Evolutionary conservation across 1,140 invertebrate species (phyloP), one percentile per base, ranked within the genome.

Genomic region (Papilio glaucus): DNA sequence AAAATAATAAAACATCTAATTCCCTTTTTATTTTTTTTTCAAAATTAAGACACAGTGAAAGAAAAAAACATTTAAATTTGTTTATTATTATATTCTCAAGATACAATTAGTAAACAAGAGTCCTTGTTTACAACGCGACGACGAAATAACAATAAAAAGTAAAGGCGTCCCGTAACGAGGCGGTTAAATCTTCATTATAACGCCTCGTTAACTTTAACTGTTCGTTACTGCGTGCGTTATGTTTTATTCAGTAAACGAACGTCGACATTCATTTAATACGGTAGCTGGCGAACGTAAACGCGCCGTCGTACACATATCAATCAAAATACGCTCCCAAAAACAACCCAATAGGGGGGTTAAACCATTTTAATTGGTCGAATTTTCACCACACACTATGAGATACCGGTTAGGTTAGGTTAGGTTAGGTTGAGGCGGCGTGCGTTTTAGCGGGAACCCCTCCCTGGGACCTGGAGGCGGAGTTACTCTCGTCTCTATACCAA

Each of bases 101-200:
- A 21, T 21, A 53, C 18, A 53, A 53, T 21, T 21, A n/a, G 42
- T 49, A 49, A 49, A 53, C 49, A 21, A 12, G 18, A 18, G 10
- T n/a, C n/a, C n/a, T n/a, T n/a, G n/a, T n/a, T n/a, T n/a, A n/a
- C 49, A 21, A 12, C 10, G 18, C 13, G 10, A 41, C 0, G 8
- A 2, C 9, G 49, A 10, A 21, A 53, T 53, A 53, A 53, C 49
- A 53, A 53, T 53, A 53, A 53, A 53, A 53, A 53, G 7, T 53
- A 53, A 53, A 53, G 49, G 49, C 49, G 49, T 53, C 18, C 18
- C 18, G 18, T 53, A 53, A 53, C 49, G 49, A 53, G n/a, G 7
- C 49, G 18, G 49, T 53, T 53, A 53, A 53, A 53, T 53, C 49
- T 53, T 53, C 49, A 53, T 53, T 53, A 53, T 53, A 24, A 53